A percentile compares a stretch with the other conserved stretches of the same genome.
Evolutionary conservation across 2,113 vertebrate species (phyloP).

Genomic region (Myotis yumanensis): DNA sequence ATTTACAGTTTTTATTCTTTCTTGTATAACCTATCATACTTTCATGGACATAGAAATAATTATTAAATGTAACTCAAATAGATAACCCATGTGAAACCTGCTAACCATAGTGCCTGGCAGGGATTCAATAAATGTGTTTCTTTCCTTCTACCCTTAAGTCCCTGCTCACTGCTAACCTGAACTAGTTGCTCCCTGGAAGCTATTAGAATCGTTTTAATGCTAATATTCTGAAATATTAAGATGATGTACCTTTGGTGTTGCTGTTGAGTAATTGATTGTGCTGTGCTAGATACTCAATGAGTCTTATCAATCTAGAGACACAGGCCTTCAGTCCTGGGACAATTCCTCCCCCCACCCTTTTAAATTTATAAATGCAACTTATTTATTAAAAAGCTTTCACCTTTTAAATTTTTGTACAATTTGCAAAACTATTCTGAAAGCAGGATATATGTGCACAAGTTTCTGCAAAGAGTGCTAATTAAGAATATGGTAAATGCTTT

Average conservation of each 20-base stretch:
- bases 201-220: not conserved
- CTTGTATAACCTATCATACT: not conserved
- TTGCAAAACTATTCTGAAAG: slow-evolving; percentile 91
- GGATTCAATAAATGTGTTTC: not conserved
- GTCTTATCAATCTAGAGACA: not conserved
- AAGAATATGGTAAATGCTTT: no score
- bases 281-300: not conserved
- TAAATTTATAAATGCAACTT: slow-evolving; percentile 86
- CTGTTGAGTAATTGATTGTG: not conserved
- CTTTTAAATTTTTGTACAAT: slow-evolving; percentile 83
- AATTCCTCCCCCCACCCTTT: not conserved
- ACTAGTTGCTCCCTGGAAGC: not conserved
- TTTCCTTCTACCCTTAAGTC: not conserved
- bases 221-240: not conserved
- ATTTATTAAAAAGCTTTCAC: slow-evolving; percentile 87
- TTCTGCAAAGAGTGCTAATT: slow-evolving; percentile 79
- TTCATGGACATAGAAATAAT: not conserved
- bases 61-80: not conserved
- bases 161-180: not conserved
- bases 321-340: not conserved
- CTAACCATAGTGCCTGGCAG: no score
- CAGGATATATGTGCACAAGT: slow-evolving; percentile 91
- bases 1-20: not conserved
- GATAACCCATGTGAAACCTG: not conserved
- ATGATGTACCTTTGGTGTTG: not conserved